Conservation (phyloP, 2,888 invertebrate genomes). For the Dryomyza anilis region DNA sequence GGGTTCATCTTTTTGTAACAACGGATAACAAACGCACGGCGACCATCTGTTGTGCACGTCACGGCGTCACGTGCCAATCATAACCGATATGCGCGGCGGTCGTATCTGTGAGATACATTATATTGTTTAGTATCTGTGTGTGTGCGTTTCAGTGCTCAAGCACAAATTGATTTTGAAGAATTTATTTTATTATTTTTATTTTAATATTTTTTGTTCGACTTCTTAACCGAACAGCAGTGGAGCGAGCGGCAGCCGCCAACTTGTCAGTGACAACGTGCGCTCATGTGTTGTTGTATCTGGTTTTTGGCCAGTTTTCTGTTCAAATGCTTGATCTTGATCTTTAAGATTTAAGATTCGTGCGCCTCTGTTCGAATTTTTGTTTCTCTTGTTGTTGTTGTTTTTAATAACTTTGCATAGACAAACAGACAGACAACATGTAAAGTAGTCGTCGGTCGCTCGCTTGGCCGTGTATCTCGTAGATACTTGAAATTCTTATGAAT, state of each 20-base stretch:
- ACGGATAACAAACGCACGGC: no score
- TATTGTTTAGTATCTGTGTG: neutral
- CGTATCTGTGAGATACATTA: neutral
- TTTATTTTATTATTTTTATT: no score
- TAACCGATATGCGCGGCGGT: neutral
- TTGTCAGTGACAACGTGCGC: no score
- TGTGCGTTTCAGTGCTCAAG: neutral
- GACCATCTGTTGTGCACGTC: conserved; percentile 21
- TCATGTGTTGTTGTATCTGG: neutral
- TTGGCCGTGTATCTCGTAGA: neutral
- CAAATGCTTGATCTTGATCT: conserved; percentile 34
- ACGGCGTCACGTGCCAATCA: conserved; percentile 21
- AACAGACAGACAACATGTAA: no score
- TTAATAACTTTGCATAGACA: no score
- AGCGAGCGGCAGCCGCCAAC: neutral
- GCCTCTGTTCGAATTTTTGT: neutral
- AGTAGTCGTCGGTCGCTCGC: neutral
- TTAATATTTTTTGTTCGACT: no score
- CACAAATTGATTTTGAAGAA: neutral
- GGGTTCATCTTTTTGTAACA: neutral
- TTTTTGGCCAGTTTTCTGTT: neutral
- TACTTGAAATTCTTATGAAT: conserved; percentile 1
- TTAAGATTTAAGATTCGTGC: neutral
- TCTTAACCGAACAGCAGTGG: neutral
- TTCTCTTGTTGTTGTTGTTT: neutral